Evolutionary conservation across 2,888 invertebrate genomes (phyloP).

Genomic region (Cancer borealis): DNA sequence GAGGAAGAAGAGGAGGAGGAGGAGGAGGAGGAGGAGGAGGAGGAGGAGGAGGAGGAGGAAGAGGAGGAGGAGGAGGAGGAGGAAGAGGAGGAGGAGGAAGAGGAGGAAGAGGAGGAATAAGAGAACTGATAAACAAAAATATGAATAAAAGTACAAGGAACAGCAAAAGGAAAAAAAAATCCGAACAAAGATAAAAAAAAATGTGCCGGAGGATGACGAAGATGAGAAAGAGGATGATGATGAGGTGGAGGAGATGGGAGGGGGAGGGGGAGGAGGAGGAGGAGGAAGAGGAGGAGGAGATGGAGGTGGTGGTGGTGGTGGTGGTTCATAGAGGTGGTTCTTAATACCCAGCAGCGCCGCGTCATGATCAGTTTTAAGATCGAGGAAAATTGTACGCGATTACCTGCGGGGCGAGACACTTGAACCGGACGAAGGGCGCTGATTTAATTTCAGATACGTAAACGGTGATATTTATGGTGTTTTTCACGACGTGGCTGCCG

Average conservation of each 20-base stretch:
- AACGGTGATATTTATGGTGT: neutral
- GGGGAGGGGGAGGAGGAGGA: neutral
- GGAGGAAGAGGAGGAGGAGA: neutral
- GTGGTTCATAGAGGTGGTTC: neutral
- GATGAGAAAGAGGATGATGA: neutral
- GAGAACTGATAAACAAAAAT: no score
- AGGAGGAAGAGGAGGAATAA: neutral
- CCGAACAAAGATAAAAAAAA: neutral
- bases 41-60: neutral
- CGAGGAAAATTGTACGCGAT: conserved; percentile 1
- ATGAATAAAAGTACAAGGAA: neutral
- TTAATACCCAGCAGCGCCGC: neutral
- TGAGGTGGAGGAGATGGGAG: neutral
- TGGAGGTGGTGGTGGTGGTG: neutral
- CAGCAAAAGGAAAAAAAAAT: neutral
- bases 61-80: neutral
- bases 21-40: no score
- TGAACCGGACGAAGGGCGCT: neutral
- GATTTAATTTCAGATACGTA: conserved; percentile 61
- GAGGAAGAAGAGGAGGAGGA: neutral
- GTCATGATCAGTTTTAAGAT: conserved; percentile 27
- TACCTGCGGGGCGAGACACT: conserved; percentile 26
- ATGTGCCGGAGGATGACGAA: neutral
- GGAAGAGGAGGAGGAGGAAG: neutral
- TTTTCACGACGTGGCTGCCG: neutral